These are phyloP conservation scores for Drosophila aldrichi DNA, from an alignment of 2,888 invertebrate genomes.

Conservation along the genomic window DNA sequence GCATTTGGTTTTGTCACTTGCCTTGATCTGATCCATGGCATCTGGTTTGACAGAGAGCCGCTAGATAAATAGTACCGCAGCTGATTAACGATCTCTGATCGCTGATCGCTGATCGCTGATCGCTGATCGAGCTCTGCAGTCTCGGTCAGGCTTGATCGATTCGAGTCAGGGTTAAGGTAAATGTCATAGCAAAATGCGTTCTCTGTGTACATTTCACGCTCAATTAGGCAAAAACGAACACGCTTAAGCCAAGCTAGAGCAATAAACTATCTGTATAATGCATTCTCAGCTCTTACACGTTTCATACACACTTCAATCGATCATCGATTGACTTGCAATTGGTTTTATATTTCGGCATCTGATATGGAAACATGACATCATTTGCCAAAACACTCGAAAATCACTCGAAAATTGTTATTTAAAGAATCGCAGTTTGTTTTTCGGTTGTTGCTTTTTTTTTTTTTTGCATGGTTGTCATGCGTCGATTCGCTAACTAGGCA, in stretches of 20 bases:
- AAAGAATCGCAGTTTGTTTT: conserved; percentile 43
- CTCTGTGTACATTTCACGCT: conserved; percentile 59
- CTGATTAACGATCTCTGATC: conserved; percentile 44
- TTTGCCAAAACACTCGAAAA: conserved; percentile 31
- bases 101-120: background rate
- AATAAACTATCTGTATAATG: conserved; percentile 21
- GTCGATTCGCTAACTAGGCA: conserved; percentile 46
- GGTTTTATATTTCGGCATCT: conserved; percentile 19
- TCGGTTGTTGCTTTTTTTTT: background rate
- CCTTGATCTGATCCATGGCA: conserved; percentile 47
- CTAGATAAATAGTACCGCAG: conserved; percentile 26
- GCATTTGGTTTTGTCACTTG: conserved; percentile 46
- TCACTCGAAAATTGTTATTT: conserved; percentile 41
- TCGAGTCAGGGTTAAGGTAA: conserved; percentile 79
- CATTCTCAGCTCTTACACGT: conserved; percentile 27
- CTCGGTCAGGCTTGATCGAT: conserved; percentile 76
- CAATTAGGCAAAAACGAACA: conserved; percentile 58
- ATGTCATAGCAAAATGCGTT: conserved; percentile 64
- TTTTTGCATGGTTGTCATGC: conserved; percentile 66
- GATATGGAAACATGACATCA: conserved; percentile 46
- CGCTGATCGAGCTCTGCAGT: conserved; percentile 10
- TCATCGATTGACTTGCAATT: conserved; percentile 11
- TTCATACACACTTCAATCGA: background rate
- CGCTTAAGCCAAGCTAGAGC: background rate
- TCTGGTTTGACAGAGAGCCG: conserved; percentile 22